Evolutionary conservation across 2,113 vertebrate genomes (phyloP).

Genomic region (Silurus asotus): DNA sequence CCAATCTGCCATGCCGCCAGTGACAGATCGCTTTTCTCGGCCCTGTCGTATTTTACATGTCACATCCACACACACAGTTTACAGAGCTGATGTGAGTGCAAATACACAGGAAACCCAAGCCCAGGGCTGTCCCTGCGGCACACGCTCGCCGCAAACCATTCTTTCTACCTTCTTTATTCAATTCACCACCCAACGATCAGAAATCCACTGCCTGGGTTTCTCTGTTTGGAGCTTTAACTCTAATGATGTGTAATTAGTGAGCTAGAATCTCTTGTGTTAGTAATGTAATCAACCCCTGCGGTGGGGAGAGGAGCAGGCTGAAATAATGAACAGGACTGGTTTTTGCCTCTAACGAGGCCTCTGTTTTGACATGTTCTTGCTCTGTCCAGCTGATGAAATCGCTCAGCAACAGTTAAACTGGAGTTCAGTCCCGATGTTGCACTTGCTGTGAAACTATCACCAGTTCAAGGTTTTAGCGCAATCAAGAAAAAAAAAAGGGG

Average conservation of each 20-base stretch:
- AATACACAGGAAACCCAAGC: conserved; percentile 43
- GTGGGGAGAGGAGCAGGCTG: conserved; percentile 25
- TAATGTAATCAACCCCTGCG: conserved; percentile 70
- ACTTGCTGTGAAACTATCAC: conserved; percentile 9
- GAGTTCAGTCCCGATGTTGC: conserved; percentile 8
- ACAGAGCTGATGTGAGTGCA: conserved; percentile 43
- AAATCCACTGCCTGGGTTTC: conserved; percentile 21
- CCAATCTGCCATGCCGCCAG: conserved; percentile 60
- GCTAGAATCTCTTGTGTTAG: conserved; percentile 60
- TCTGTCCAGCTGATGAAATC: conserved; percentile 72
- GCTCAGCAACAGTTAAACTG: conserved; percentile 63
- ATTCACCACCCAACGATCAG: conserved; percentile 15
- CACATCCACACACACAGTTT: conserved; percentile 48
- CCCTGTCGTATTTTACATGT: conserved; percentile 60
- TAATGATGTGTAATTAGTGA: conserved; percentile 53
- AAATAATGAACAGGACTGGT: conserved; percentile 40
- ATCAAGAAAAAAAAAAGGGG: conserved; percentile 7
- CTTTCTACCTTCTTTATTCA: conserved; percentile 24
- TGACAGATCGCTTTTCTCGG: conserved; percentile 68
- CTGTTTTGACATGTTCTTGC: conserved; percentile 60
- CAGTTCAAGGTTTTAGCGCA: background rate
- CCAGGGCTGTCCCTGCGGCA: conserved; percentile 36
- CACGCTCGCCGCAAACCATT: conserved; percentile 33
- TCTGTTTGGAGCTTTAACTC: conserved; percentile 43
- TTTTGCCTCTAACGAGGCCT: conserved; percentile 28